Evolutionary conservation across 2,888 invertebrate genomes (phyloP).

Genomic region (Alloplasta piceator): DNA sequence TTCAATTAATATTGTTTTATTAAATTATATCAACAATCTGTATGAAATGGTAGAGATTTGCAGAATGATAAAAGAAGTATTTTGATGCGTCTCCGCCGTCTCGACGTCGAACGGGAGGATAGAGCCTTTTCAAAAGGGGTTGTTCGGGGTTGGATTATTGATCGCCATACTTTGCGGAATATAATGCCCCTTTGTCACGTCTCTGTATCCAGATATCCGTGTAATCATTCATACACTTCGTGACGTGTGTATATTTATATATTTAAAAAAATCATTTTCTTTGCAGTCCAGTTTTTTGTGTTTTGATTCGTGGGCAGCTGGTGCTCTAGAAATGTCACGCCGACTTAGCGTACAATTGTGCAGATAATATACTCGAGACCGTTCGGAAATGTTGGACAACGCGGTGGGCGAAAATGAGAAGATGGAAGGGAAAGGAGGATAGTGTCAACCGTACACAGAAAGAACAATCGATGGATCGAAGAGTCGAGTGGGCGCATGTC

Average conservation of each 20-base stretch:
- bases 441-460: neutral
- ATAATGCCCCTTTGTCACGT: slow-evolving; percentile 47
- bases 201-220: slow-evolving; percentile 1
- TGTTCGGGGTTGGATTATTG: slow-evolving; percentile 71
- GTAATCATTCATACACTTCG: too few relatives aligned
- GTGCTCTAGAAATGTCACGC: slow-evolving; percentile 8
- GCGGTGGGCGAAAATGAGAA: neutral
- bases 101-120: too few relatives aligned
- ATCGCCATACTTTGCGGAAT: slow-evolving; percentile 68
- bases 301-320: neutral
- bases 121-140: neutral
- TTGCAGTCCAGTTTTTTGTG: too few relatives aligned
- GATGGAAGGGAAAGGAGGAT: neutral
- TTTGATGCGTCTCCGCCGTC: too few relatives aligned
- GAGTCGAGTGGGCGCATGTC: neutral
- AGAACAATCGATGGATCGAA: neutral
- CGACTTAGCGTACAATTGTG: neutral
- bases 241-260: too few relatives aligned
- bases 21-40: too few relatives aligned
- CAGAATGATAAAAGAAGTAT: too few relatives aligned
- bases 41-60: too few relatives aligned
- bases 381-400: neutral
- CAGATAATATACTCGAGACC: neutral
- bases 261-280: too few relatives aligned
- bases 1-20: too few relatives aligned